Evolutionary conservation across 2,113 vertebrate genomes (phyloP), one percentile per base, ranked within the genome.

Genomic region (Ranitomeya variabilis): DNA sequence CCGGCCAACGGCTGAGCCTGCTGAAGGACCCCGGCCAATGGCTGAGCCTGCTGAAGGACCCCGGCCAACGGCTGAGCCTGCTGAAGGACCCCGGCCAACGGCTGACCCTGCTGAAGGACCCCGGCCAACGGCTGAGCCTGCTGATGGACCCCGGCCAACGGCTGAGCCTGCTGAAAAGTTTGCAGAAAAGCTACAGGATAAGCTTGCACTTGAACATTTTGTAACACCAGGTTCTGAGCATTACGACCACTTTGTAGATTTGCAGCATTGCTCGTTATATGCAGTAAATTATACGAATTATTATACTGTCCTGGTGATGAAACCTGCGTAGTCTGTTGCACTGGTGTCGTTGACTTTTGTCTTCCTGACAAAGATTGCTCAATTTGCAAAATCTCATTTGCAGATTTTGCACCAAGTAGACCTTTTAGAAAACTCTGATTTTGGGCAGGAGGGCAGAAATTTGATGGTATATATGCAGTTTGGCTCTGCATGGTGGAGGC

Each of bases 401-500:
- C 0, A 16, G 69, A 31, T 9, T 62, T 31, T 0, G 80, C 71
- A 12, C 14, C 21, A 71, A 89, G 74, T 45, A 89, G 60, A 37
- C 21, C 13, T 11, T 84, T 60, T n/a, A 89, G 45, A 23, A 84
- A 0, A 12, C 0, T 51, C 6, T 45, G 57, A 66, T 77, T 54
- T 0, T 84, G 67, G 16, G 91, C 0, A 90, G 92, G 89, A 19
- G 19, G 80, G 8, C 86, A 91, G 45, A 88, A 60, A 85, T 88
- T 92, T 13, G 91, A 92, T 90, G 91, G 79, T 7, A 90, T 11
- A 81, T 0, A 79, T 16, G 83, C 2, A 26, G 4, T 74, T 91
- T 92, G 90, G 88, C 9, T 86, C 67, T 89, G 89, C 89, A 89
- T 37, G 89, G 89, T 92, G 21, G 2, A 0, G 76, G 11, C 87